Evolutionary conservation across 2,888 invertebrate species (phyloP).

Genomic region (Tipula lateralis): DNA sequence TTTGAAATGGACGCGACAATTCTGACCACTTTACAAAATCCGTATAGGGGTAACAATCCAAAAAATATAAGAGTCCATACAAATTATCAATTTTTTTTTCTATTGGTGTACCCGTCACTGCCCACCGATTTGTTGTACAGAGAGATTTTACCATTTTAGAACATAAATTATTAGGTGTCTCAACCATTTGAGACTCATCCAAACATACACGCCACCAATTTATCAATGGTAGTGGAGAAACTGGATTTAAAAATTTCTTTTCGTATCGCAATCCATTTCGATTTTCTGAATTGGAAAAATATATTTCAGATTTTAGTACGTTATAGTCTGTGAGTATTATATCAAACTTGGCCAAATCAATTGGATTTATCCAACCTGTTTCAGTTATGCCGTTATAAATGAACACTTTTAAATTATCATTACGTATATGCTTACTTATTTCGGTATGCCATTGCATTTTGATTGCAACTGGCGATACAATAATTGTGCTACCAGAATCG

Average conservation of each 20-base stretch:
- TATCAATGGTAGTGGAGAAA: conserved; percentile 62
- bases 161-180: conserved; percentile 54
- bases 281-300: conserved; percentile 54
- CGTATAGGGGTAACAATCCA: conserved; percentile 44
- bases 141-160: conserved; percentile 49
- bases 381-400: conserved; percentile 51
- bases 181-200: conserved; percentile 79
- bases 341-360: conserved; percentile 59
- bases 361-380: conserved; percentile 52
- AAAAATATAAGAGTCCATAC: conserved; percentile 44
- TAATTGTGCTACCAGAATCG: conserved; percentile 60
- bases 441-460: conserved; percentile 69
- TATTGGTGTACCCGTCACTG: conserved; percentile 69
- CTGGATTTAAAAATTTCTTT: conserved; percentile 59
- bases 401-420: conserved; percentile 51
- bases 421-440: conserved; percentile 57
- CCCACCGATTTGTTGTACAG: conserved; percentile 63
- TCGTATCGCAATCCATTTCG: conserved; percentile 51
- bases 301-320: conserved; percentile 58
- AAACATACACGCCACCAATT: conserved; percentile 73
- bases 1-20: conserved; percentile 36
- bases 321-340: conserved; percentile 69
- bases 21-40: conserved; percentile 37
- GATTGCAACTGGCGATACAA: conserved; percentile 65
- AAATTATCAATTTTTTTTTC: conserved; percentile 55